Conservation (phyloP, 2,888 invertebrate genomes). For the Baronia brevicornis region DNA sequence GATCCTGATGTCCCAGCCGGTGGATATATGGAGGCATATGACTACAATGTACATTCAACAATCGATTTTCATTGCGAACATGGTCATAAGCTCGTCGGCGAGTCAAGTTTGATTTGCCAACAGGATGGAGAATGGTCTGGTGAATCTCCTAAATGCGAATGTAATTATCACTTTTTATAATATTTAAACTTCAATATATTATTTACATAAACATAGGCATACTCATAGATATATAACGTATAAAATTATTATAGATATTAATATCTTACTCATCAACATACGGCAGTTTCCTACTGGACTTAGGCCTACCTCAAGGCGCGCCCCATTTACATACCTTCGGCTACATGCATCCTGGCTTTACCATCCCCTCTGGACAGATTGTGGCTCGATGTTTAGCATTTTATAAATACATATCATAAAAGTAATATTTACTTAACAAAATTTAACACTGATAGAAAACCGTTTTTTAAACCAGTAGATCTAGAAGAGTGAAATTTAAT, state of each 20-base stretch:
- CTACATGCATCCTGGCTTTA: too few relatives aligned
- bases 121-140: conserved; percentile 90
- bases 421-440: too few relatives aligned
- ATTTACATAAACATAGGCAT: not conserved
- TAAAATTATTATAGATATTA: not conserved
- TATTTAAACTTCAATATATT: conserved; percentile 1
- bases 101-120: conserved; percentile 81
- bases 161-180: conserved; percentile 62
- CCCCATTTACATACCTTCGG: too few relatives aligned
- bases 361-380: too few relatives aligned
- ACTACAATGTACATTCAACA: conserved; percentile 90
- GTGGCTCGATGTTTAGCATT: too few relatives aligned
- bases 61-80: conserved; percentile 92
- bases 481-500: too few relatives aligned
- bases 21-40: conserved; percentile 91
- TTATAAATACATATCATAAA: too few relatives aligned
- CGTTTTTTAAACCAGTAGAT: too few relatives aligned
- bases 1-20: conserved; percentile 91
- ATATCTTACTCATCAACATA: too few relatives aligned
- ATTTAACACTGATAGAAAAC: too few relatives aligned
- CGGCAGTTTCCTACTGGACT: too few relatives aligned
- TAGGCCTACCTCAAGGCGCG: too few relatives aligned
- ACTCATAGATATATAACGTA: not conserved
- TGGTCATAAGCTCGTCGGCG: conserved; percentile 87
- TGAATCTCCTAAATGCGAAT: conserved; percentile 87